phyloP scores from a whole-genome alignment of 1,140 invertebrate species.

The Saccostrea glomerata region DNA sequence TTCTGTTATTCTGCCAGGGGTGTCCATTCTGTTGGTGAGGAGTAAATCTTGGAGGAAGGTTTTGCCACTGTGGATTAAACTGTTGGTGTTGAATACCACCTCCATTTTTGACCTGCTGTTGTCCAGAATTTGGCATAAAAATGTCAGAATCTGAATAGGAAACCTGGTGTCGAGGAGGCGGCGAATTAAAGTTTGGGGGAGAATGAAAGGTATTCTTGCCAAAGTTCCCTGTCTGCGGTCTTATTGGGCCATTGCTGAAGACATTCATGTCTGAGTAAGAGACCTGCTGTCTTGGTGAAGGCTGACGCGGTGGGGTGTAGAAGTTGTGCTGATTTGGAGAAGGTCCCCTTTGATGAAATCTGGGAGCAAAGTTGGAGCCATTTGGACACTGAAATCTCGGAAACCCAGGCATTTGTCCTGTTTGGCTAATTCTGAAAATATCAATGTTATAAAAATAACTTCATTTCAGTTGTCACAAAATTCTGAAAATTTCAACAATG shows the following conservation, averaged over 20 bases:
- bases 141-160: conserved; percentile 13
- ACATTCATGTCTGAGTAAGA: conserved; percentile 11
- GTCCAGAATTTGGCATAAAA: not conserved
- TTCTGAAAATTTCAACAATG: not conserved
- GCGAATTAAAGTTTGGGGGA: not conserved
- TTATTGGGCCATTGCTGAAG: not conserved
- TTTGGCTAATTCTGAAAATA: conserved; percentile 12
- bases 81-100: not conserved
- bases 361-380: not conserved
- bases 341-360: not conserved
- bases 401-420: not conserved
- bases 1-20: not conserved
- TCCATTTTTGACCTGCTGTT: not conserved
- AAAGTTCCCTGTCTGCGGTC: not conserved
- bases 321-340: not conserved
- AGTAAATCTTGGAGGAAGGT: not conserved
- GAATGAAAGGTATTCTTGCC: not conserved
- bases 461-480: not conserved
- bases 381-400: not conserved
- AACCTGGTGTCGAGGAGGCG: not conserved
- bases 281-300: not conserved
- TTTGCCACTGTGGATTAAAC: not conserved
- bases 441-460: not conserved
- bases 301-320: not conserved
- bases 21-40: conserved; percentile 1